Conservation (phyloP, 2,113 vertebrate species). For the Myotis lucifugus region DNA sequence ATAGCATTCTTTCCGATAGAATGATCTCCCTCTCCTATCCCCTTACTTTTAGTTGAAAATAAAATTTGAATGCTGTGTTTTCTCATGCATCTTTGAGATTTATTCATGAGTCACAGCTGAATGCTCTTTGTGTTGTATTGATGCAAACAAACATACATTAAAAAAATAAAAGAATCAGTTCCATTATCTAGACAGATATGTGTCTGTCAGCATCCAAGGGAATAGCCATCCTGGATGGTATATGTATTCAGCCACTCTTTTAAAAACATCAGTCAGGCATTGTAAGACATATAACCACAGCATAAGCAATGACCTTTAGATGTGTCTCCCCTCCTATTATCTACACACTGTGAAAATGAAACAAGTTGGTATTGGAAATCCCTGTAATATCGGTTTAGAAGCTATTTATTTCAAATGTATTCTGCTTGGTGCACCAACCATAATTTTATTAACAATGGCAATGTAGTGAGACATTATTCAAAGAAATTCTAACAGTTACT, state of each 20-base stretch:
- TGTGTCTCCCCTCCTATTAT: slow-evolving; percentile 76
- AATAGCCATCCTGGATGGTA: slow-evolving; percentile 72
- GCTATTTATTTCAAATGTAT: slow-evolving; percentile 82
- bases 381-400: slow-evolving; percentile 77
- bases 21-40: neutral
- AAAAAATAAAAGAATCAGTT: slow-evolving; percentile 66
- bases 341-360: slow-evolving; percentile 77
- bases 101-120: slow-evolving; percentile 84
- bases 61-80: slow-evolving; percentile 78
- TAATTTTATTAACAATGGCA: slow-evolving; percentile 84
- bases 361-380: slow-evolving; percentile 74
- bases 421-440: slow-evolving; percentile 74
- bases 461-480: slow-evolving; percentile 75
- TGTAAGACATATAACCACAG: slow-evolving; percentile 78
- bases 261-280: slow-evolving; percentile 77
- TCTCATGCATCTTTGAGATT: slow-evolving; percentile 76
- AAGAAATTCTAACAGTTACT: slow-evolving; percentile 73
- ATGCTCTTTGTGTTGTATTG: slow-evolving; percentile 76
- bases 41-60: slow-evolving; percentile 73
- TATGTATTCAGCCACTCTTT: slow-evolving; percentile 75
- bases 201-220: slow-evolving; percentile 77
- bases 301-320: slow-evolving; percentile 84
- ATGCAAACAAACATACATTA: slow-evolving; percentile 74
- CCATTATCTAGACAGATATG: slow-evolving; percentile 78
- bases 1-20: neutral